Evolutionary conservation across 2,888 invertebrate species (phyloP).

Genomic region (Strigamia maritima): DNA sequence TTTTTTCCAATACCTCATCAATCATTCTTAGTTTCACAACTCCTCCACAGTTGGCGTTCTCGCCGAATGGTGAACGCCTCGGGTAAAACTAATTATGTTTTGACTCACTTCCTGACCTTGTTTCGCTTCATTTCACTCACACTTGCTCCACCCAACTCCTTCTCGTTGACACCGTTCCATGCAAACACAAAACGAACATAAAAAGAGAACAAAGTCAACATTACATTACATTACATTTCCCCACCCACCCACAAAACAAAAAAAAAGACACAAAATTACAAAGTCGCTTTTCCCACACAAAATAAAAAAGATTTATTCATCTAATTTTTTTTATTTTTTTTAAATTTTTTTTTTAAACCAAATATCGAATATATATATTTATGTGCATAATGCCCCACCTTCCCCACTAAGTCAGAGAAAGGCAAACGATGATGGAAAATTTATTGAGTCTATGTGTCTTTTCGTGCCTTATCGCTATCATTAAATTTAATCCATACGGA

Average conservation of each 20-base stretch:
- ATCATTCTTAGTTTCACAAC: conserved; percentile 2
- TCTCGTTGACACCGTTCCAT: background rate
- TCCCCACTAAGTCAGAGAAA: background rate
- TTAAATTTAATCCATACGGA: conserved; percentile 5
- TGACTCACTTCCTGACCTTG: conserved; percentile 15
- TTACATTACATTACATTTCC: background rate
- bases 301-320: background rate
- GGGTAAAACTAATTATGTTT: conserved; percentile 10
- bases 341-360: too few relatives aligned
- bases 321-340: background rate
- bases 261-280: background rate
- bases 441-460: conserved; percentile 1
- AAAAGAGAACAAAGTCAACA: conserved; percentile 6
- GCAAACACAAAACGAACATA: background rate
- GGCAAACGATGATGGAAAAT: background rate
- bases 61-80: background rate
- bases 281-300: background rate
- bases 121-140: conserved; percentile 15
- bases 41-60: background rate
- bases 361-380: background rate
- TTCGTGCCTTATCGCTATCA: conserved; percentile 10
- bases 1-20: conserved; percentile 1
- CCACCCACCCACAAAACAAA: background rate
- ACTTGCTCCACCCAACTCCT: background rate
- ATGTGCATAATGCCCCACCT: background rate